Base-by-base conservation (phyloP, 2,113 vertebrate species). In the Bombycilla garrulus region DNA sequence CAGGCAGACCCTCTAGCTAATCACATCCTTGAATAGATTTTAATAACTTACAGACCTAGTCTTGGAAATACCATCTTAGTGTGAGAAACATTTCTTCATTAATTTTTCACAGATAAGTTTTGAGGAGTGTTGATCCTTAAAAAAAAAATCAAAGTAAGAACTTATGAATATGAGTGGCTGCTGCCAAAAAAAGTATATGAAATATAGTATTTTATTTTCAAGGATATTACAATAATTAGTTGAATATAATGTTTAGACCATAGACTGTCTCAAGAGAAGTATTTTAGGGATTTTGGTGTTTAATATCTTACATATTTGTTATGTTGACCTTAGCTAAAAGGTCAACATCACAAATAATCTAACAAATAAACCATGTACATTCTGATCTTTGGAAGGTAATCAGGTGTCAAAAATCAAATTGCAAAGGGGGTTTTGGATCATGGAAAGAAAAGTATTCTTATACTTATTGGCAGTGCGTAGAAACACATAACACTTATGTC, bases 401-500 rank as follows among this genome's bases (percentile, higher is more conserved):
- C 40, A 31, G n/a, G 25, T 71, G 29, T 9, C 16, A 65, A 77
- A 71, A 56, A 9, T 56, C 29, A 23, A 29, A 35, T 10, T 73
- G 28, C 11, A 33, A 57, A 38, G 7, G 17, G 31, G 20, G 3
- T 4, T 70, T 66, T 67, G 22, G 18, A 25, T 81, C 40, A 33
- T 16, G 17, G 35, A 33, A 91, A 53, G 23, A 56, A 69, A 81
- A 73, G 6, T 2, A 10, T 35, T 60, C 44, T 54, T 60, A 22
- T 22, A 21, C 4, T 66, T 6, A 29, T n/a, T 22, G 61, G 16
- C 19, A 61, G 4, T 8, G 19, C 61, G 24, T 44, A 9, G 22
- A 78, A 90, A 70, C 29, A 45, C 9, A 26, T 1, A 26, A 4
- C 0, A 0, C 18, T 24, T 1, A 0, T 53, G 44, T 78, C n/a